Evolutionary conservation across 2,888 invertebrate species (phyloP), one percentile per base, ranked within the genome.

Genomic region (Halictus quadricinctus): DNA sequence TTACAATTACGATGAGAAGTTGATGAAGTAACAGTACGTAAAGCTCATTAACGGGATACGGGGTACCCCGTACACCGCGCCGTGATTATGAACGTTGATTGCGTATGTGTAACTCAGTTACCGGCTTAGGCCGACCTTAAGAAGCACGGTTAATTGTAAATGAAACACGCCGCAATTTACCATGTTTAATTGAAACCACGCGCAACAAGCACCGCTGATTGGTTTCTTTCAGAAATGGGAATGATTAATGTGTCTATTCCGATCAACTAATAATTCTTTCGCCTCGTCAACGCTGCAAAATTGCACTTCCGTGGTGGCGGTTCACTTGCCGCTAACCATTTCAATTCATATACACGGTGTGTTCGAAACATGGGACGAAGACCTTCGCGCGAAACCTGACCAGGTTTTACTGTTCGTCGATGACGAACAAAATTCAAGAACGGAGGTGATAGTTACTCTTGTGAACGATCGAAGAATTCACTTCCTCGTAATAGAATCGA

Each of bases 161-260:
- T 87, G 90, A 90, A 88, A 86, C 90, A 81, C 80, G 85, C 79
- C 72, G 88, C 86, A 90, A 89, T 90, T 90, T 90, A 90, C 89
- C 88, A 80, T 79, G 84, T 90, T 90, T 90, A 90, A 90, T 90
- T 90, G 90, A 90, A 90, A 90, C 86, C 89, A 89, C 86, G 90
- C 86, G 88, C 87, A 88, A 90, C 90, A 90, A 90, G 88, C 86
- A 79, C 54, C 83, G 87, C 84, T 90, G 90, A 90, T 90, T 90
- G 88, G 86, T 88, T 89, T 88, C 90, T 83, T 87, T 85, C 78
- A 78, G 54, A 70, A 76, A 85, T 76, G 46, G 81, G 72, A 82
- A 88, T 89, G 90, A 90, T 90, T 88, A 89, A 90, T 89, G 89
- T 76, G 76, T 66, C 78, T 80, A 83, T 86, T 72, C 46, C 76